phyloP scores from a whole-genome alignment of 2,113 vertebrate genomes.

The Mohoua ochrocephala region DNA sequence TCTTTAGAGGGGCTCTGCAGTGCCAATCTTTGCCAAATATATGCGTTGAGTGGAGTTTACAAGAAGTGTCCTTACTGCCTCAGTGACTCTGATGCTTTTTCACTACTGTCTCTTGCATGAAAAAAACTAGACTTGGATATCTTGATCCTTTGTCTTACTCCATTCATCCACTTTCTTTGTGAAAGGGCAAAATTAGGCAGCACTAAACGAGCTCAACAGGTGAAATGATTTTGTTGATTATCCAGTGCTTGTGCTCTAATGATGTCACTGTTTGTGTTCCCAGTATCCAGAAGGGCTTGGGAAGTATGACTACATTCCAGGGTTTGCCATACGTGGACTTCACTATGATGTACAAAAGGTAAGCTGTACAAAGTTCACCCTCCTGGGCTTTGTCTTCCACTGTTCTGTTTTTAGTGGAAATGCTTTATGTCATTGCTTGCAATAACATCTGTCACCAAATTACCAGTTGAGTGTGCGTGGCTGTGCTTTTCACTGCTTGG shows the following conservation, averaged over 20 bases:
- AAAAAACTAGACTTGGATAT: neutral
- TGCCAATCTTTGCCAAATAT: neutral
- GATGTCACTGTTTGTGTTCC: neutral
- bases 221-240: neutral
- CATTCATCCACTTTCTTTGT: neutral
- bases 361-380: neutral
- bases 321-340: constrained; percentile 80
- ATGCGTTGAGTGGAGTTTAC: neutral
- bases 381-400: neutral
- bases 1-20: neutral
- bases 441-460: neutral
- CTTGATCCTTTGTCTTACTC: neutral
- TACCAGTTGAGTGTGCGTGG: neutral
- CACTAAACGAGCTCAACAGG: neutral
- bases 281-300: constrained; percentile 79
- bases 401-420: neutral
- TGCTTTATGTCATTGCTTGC: neutral
- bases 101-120: neutral
- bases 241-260: neutral
- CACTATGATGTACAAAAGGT: constrained; percentile 83
- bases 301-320: constrained; percentile 78
- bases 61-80: neutral
- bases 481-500: neutral
- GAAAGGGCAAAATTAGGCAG: neutral
- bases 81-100: neutral